phyloP scores from a whole-genome alignment of 1,140 invertebrate species.

The Rhizoglyphus robini region DNA sequence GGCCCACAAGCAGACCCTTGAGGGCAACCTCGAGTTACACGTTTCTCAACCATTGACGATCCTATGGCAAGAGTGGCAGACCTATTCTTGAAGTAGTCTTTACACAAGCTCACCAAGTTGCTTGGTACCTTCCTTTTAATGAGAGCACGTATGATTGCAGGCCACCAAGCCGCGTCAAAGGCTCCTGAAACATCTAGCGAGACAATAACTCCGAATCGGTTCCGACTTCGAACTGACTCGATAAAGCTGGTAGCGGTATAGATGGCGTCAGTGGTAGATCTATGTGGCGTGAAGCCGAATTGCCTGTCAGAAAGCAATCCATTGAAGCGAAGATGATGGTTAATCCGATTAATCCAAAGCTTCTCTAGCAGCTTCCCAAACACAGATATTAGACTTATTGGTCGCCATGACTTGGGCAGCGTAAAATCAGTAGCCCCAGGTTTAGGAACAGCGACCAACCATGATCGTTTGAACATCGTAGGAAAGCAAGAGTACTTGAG shows the following conservation, averaged over 20 bases:
- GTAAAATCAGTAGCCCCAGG: not conserved
- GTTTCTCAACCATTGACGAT: not conserved
- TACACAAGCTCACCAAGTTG: not conserved
- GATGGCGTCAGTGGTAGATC: constrained; percentile 3
- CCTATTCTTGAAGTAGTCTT: not conserved
- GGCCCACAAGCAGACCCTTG: constrained; percentile 11
- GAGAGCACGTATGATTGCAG: not conserved
- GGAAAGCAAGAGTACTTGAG: constrained; percentile 2
- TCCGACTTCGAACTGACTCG: too few species aligned
- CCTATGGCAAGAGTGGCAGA: not conserved
- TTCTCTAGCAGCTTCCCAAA: constrained; percentile 20
- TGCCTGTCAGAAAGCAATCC: constrained; percentile 3
- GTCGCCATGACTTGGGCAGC: constrained; percentile 8
- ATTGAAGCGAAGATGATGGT: not conserved
- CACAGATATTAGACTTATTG: constrained; percentile 18
- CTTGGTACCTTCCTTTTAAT: not conserved
- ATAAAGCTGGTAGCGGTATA: not conserved
- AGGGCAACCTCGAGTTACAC: not conserved
- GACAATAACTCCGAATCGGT: not conserved
- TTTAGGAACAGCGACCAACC: constrained; percentile 11
- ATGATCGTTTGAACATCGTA: not conserved
- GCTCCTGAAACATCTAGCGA: not conserved
- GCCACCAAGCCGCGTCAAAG: constrained; percentile 15
- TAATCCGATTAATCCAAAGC: not conserved
- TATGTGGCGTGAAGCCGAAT: constrained; percentile 17